Percentiles rank a stretch among this genome's conserved stretches.
Evolutionary conservation across 2,797 vertebrate genomes (phyloP).

Genomic region (Orientallactaga sibirica): DNA sequence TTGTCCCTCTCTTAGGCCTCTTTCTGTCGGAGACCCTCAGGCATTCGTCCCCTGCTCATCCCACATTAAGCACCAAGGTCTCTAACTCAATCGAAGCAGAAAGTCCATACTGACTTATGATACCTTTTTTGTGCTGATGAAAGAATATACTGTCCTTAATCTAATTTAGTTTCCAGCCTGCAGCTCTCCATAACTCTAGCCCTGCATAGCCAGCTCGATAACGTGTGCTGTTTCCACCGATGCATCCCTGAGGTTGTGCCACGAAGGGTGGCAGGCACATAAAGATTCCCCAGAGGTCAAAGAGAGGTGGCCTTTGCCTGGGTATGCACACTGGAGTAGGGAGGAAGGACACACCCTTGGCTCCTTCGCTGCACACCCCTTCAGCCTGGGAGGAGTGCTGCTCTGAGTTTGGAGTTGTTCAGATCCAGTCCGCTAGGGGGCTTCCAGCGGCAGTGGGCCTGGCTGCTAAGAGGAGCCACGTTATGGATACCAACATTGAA

Average conservation of each 20-base stretch:
- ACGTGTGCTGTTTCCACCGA: not conserved
- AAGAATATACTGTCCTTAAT: not conserved
- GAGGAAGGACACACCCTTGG: too few relatives aligned
- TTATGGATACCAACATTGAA: fast-evolving
- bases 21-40: not conserved
- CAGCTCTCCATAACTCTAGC: not conserved
- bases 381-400: not conserved
- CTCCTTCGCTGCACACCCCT: not conserved
- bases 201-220: not conserved
- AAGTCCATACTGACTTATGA: not conserved
- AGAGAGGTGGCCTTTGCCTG: not conserved
- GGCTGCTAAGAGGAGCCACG: not conserved
- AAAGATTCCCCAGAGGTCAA: not conserved
- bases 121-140: slow-evolving; percentile 38
- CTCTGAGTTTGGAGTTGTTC: not conserved
- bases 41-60: not conserved
- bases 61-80: not conserved
- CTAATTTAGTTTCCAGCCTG: not conserved
- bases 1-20: not conserved
- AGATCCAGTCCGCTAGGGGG: not conserved
- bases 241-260: not conserved
- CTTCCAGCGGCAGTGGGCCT: not conserved
- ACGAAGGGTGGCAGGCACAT: not conserved
- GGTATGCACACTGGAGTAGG: not conserved
- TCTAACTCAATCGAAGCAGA: slow-evolving; percentile 2